Evolutionary conservation across 35 echinoderm and acorn worm species (phyloP).

Genomic region (Lytechinus pictus): DNA sequence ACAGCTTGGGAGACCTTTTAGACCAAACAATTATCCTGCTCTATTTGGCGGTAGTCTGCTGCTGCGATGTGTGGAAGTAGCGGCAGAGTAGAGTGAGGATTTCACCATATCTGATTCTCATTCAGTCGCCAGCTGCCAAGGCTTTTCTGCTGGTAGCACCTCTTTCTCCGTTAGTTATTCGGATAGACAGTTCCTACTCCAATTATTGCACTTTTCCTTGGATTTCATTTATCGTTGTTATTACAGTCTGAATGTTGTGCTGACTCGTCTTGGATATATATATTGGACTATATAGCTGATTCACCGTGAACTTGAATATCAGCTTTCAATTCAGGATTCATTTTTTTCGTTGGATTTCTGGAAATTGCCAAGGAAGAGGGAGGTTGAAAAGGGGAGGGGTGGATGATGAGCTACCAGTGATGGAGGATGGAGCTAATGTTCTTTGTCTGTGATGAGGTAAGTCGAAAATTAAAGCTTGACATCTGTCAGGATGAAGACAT

Average conservation of each 20-base stretch:
- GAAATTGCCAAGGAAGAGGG: background rate
- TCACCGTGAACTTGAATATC: background rate
- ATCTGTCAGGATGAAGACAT: background rate
- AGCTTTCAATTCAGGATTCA: background rate
- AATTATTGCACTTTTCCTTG: background rate
- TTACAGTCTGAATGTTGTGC: background rate
- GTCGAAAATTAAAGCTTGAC: background rate
- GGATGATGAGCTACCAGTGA: background rate
- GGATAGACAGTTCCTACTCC: background rate
- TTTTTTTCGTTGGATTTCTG: background rate
- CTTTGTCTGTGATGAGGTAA: background rate
- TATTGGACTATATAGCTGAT: slow-evolving; percentile 12
- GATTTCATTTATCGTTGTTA: background rate
- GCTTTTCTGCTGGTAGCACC: background rate
- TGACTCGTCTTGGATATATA: background rate
- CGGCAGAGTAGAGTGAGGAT: background rate
- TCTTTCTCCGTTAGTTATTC: background rate
- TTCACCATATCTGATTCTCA: background rate
- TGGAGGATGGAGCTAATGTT: background rate
- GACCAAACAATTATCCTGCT: slow-evolving; percentile 16
- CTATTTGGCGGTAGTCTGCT: background rate
- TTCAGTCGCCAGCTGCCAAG: background rate
- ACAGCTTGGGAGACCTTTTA: background rate
- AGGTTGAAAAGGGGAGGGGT: background rate
- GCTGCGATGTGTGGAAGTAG: background rate